Conservation (phyloP, 2,113 vertebrate genomes). For the Pardalotus punctatus region DNA sequence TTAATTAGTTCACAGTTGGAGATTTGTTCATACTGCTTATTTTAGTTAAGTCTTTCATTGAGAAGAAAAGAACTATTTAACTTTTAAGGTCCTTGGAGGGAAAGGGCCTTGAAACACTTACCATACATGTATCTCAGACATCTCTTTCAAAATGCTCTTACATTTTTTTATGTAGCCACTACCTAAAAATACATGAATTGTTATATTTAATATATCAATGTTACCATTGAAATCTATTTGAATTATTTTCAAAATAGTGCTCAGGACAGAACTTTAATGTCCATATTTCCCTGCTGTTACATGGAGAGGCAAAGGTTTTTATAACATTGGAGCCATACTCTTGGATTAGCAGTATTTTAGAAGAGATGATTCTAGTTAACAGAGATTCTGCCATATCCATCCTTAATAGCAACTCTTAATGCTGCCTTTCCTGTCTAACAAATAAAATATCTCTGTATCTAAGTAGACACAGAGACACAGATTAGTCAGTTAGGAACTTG, state of each 20-base stretch:
- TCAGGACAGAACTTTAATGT: not conserved
- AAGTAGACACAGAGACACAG: not conserved
- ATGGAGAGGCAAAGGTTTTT: not conserved
- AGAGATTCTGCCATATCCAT: not conserved
- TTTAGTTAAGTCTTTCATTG: slow-evolving; percentile 81
- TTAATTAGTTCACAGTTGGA: slow-evolving; percentile 86
- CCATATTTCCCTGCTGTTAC: not conserved
- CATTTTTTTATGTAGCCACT: not conserved
- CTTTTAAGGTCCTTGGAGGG: slow-evolving; percentile 66
- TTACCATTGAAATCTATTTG: not conserved
- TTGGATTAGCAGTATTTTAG: not conserved
- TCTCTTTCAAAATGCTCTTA: not conserved
- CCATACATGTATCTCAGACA: not conserved
- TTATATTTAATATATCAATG: not conserved
- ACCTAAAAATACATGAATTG: not conserved
- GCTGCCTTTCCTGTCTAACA: not conserved
- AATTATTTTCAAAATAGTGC: not conserved
- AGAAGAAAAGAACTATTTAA: slow-evolving; percentile 74
- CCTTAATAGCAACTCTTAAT: not conserved
- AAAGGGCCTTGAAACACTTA: not conserved
- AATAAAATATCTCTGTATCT: not conserved
- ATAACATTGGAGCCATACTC: not conserved
- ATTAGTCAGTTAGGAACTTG: not conserved
- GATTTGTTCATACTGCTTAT: slow-evolving; percentile 79
- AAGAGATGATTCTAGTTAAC: not conserved